A percentile compares a stretch with the other conserved stretches of the same genome.
Conservation (phyloP, 2,797 vertebrate species). For the Novumbra hubbsi region DNA sequence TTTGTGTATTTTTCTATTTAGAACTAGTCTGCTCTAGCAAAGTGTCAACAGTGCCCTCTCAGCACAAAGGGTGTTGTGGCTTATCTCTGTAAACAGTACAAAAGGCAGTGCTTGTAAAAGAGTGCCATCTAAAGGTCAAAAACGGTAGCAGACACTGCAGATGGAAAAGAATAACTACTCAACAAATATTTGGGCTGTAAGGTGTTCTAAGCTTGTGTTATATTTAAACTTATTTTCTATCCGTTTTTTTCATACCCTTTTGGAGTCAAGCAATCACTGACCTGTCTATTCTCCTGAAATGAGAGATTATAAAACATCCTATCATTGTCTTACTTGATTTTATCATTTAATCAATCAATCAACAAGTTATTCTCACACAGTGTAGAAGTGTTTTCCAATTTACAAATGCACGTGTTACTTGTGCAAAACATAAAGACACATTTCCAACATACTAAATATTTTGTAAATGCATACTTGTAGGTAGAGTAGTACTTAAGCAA, state of each 20-base stretch:
- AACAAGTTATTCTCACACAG: background rate
- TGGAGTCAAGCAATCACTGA: constrained; percentile 21
- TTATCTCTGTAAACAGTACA: constrained; percentile 48
- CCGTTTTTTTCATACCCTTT: constrained; percentile 22
- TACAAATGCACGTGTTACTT: too few relatives aligned
- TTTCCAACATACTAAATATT: constrained; percentile 25
- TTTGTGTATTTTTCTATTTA: constrained; percentile 77
- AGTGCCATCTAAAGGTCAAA: constrained; percentile 61
- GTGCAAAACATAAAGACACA: background rate
- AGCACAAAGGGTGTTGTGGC: constrained; percentile 46
- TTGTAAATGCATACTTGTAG: constrained; percentile 19
- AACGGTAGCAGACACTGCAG: constrained; percentile 61
- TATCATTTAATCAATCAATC: background rate
- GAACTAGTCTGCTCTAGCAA: constrained; percentile 36
- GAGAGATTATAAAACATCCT: background rate
- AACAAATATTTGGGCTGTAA: background rate
- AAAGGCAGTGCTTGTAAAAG: constrained; percentile 53
- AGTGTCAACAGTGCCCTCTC: constrained; percentile 36
- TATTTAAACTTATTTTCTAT: background rate
- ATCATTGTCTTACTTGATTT: background rate
- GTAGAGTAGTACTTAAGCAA: constrained; percentile 38
- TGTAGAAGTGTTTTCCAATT: background rate
- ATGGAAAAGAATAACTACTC: constrained; percentile 25
- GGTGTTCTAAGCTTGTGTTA: constrained; percentile 13
- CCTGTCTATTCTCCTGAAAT: constrained; percentile 11